Conservation (phyloP, 2,888 invertebrate genomes). For the Hipparchia sbordonii region DNA sequence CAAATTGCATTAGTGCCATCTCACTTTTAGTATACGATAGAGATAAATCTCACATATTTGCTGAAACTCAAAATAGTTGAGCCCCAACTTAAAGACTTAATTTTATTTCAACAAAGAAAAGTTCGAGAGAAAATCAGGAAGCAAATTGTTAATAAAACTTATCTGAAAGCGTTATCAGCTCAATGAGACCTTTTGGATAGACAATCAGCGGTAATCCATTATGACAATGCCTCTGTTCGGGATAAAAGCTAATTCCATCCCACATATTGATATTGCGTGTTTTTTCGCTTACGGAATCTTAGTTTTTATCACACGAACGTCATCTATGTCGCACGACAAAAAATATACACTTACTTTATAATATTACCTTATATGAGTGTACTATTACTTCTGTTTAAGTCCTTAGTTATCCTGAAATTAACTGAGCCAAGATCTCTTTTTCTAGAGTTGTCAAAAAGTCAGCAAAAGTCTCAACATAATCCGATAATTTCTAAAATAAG, state of each 20-base stretch:
- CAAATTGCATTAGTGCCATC: too few relatives aligned
- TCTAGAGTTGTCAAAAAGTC: too few relatives aligned
- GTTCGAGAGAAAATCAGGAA: neutral
- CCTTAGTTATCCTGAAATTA: too few relatives aligned
- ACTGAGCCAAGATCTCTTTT: too few relatives aligned
- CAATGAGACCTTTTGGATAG: slow-evolving; percentile 1
- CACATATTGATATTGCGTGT: slow-evolving; percentile 10
- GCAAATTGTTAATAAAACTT: slow-evolving; percentile 10
- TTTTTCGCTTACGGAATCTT: neutral
- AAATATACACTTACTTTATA: neutral
- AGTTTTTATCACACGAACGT: neutral
- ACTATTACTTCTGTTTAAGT: too few relatives aligned
- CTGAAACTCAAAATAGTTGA: neutral
- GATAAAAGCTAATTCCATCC: slow-evolving; percentile 9
- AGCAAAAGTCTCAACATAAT: too few relatives aligned
- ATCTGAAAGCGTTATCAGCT: slow-evolving; percentile 10
- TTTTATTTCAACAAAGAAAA: slow-evolving; percentile 1
- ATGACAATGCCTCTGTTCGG: neutral
- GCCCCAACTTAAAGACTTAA: slow-evolving; percentile 1
- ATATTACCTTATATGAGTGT: too few relatives aligned
- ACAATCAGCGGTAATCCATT: slow-evolving; percentile 9
- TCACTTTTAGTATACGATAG: too few relatives aligned
- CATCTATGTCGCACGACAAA: neutral
- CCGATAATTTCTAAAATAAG: too few relatives aligned
- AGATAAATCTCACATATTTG: too few relatives aligned